Evolutionary conservation across 1,140 invertebrate species (phyloP).

Genomic region (Saccostrea cuccullata): DNA sequence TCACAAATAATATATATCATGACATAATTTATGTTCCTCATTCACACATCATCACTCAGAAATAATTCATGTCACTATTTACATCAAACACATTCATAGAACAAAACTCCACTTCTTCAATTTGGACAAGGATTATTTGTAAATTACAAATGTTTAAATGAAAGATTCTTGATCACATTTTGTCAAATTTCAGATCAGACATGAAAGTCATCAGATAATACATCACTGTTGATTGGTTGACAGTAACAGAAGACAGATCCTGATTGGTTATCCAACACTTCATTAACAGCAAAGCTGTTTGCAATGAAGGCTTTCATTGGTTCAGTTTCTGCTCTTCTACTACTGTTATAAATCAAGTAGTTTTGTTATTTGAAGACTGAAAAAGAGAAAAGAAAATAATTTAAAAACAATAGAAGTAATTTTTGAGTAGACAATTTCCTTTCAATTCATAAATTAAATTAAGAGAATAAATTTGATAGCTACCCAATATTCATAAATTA

Average conservation of each 20-base stretch:
- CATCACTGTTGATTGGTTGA: constrained; percentile 20
- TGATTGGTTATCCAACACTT: constrained; percentile 27
- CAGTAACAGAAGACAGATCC: not conserved
- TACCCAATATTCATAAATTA: too few species aligned
- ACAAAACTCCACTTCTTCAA: too few species aligned
- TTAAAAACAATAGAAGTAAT: too few species aligned
- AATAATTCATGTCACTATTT: too few species aligned
- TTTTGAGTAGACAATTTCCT: too few species aligned
- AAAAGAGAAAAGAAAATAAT: not conserved
- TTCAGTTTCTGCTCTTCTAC: constrained; percentile 24
- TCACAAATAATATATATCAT: too few species aligned
- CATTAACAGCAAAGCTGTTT: constrained; percentile 18
- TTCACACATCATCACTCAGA: too few species aligned
- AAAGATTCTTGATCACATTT: not conserved
- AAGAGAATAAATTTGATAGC: too few species aligned
- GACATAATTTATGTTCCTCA: too few species aligned
- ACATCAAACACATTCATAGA: too few species aligned
- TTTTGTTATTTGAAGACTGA: constrained; percentile 20
- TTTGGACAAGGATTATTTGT: too few species aligned
- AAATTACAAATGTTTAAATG: not conserved
- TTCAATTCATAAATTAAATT: too few species aligned
- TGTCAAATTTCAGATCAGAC: not conserved
- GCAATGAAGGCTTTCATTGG: constrained; percentile 28
- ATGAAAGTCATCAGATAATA: constrained; percentile 10
- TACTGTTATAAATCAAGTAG: constrained; percentile 6